These are phyloP conservation scores for Carposina sasakii DNA, from an alignment of 1,140 invertebrate genomes.

Conservation along the genomic window DNA sequence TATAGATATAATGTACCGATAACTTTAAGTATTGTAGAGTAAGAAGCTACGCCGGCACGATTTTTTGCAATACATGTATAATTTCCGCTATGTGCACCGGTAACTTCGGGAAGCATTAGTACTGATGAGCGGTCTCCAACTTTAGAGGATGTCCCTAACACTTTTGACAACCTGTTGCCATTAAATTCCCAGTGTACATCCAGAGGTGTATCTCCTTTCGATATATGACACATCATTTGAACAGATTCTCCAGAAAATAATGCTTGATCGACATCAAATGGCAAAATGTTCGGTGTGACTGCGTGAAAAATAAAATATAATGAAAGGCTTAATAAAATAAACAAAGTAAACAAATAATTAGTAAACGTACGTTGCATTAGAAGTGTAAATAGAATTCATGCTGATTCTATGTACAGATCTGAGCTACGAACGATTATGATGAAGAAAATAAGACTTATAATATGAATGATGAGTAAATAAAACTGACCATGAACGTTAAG, in stretches of 20 bases:
- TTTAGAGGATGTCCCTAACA: constrained; percentile 67
- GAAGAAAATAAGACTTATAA: constrained; percentile 31
- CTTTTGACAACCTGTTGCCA: constrained; percentile 39
- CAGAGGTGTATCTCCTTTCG: constrained; percentile 79
- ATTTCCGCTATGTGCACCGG: constrained; percentile 78
- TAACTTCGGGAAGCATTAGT: constrained; percentile 68
- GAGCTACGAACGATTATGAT: constrained; percentile 29
- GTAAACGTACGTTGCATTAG: constrained; percentile 39
- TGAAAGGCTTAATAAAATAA: constrained; percentile 35
- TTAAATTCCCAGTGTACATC: constrained; percentile 76
- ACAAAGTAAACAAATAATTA: constrained; percentile 30
- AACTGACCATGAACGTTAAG: constrained; percentile 83
- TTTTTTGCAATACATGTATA: constrained; percentile 85
- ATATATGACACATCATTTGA: constrained; percentile 78
- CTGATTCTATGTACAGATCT: constrained; percentile 46
- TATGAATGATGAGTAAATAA: constrained; percentile 36
- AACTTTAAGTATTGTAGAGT: constrained; percentile 79
- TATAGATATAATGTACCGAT: too few relatives aligned
- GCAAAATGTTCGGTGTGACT: constrained; percentile 78
- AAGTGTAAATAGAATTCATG: constrained; percentile 55
- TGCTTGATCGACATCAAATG: constrained; percentile 57
- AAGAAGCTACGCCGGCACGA: constrained; percentile 77
- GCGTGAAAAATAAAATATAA: constrained; percentile 38
- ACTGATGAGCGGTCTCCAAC: constrained; percentile 67
- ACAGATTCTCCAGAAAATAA: constrained; percentile 76